Base-by-base conservation (phyloP, 2,113 vertebrate genomes). In the Hipposideros armiger region DNA sequence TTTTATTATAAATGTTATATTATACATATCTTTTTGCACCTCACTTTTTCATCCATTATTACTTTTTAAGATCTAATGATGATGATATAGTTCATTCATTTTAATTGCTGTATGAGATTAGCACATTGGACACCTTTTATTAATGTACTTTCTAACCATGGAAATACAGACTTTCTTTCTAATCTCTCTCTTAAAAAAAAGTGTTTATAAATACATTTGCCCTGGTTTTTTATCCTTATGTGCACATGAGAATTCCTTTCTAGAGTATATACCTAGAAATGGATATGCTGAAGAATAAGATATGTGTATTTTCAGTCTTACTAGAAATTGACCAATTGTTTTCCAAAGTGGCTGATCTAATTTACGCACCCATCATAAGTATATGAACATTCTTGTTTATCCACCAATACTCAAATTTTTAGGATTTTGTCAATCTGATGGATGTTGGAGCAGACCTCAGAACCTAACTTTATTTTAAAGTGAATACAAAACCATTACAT, bases 391-490 rank as follows among this genome's bases (percentile, higher is more conserved):
- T 69, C 4, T 40, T 47, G 3, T 54, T 69, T 66, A 50, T 56
- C n/a, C 32, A 82, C 9, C 30, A n/a, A 50, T 58, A 92, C 26
- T 87, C 40, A 90, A 19, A 95, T 76, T 90, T 87, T 64, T 52
- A 77, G 56, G 69, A 91, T 91, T 91, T 93, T 87, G 54, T 62
- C 42, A 47, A 40, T 78, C 36, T 42, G 26, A 66, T 50, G 10
- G 47, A 3, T 86, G 6, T 32, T 32, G n/a, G 90, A 90, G 64
- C 81, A 36, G 14, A 60, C 54, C 66, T 93, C 47, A 80, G 28
- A 95, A 81, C 22, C n/a, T 32, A 72, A 88, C 32, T 80, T 76
- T 10, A 62, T 87, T 96, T 89, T 76, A 54, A 70, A 81, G 52
- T 70, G 19, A 93, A 47, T 36, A n/a, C 36, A 81, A 90, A 73